Base-by-base conservation (phyloP, 1,140 invertebrate species). In the Penaeus vannamei region DNA sequence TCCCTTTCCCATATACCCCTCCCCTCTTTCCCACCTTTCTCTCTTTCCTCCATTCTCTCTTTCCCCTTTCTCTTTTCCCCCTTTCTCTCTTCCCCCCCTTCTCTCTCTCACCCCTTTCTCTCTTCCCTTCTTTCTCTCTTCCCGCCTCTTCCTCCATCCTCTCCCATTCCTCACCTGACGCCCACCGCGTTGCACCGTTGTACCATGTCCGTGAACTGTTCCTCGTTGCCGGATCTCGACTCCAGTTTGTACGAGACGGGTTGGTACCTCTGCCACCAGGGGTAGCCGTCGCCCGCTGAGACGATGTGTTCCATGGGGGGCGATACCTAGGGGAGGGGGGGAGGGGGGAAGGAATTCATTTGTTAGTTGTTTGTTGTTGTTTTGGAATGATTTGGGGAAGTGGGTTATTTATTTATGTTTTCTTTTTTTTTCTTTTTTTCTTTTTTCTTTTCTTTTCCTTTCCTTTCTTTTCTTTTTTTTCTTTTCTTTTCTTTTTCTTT, bases 191-290 rank as follows among this genome's bases (percentile, higher is more conserved):
- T 95, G 91, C 94, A 95, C 53, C 94, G 76, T 12, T 92, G 89
- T 12, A 95, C 93, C 94, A 95, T 95, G 85, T 94, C 92, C 29
- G 88, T 91, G 85, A 95, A 94, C 90, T 94, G 86, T 7, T 86
- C 91, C 87, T 94, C 93, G 79, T 91, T 93, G 59, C 94, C 94
- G 92, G 93, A 94, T 69, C 94, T 92, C 81, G 93, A 94, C 60
- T 91, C 85, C 17, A 95, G 92, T 85, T 93, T 93, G 92, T 95
- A 95, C 82, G 94, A 94, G 66, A 94, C 93, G 1, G 94, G 94
- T 90, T 95, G 94, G 89, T 95, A 95, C 14, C 94, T 89, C 91
- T 94, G 93, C 92, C 92, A 94, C 94, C 94, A 94, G 14, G 94
- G 94, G 32, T 92, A 94, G 93, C 76, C 93, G 81, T 89, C 84